A percentile compares a stretch with the other conserved stretches of the same genome.
Conservation (phyloP, 2,113 vertebrate species). For the Morone chrysops region DNA sequence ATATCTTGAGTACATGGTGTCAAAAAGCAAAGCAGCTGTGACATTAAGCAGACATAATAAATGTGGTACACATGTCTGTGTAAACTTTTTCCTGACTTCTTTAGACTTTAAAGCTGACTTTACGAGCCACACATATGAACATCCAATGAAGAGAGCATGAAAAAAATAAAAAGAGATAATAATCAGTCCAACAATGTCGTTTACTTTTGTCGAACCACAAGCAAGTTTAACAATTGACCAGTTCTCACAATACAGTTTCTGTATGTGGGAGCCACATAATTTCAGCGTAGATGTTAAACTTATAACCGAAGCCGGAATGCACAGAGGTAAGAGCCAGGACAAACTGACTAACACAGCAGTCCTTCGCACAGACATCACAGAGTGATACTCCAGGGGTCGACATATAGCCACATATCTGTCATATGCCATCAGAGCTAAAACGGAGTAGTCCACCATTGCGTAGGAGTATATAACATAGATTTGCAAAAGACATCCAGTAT, state of each 20-base stretch:
- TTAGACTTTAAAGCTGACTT: conserved; percentile 34
- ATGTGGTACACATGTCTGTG: conserved; percentile 64
- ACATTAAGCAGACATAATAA: conserved; percentile 52
- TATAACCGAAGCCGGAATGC: too few species aligned
- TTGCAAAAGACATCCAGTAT: conserved; percentile 20
- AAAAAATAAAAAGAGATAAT: conserved; percentile 22
- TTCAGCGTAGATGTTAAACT: conserved; percentile 25
- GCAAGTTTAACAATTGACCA: conserved; percentile 61
- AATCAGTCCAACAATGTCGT: conserved; percentile 32
- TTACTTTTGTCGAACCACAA: conserved; percentile 17
- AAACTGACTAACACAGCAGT: conserved; percentile 22
- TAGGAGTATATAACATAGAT: conserved; percentile 20
- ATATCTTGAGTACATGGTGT: conserved; percentile 51
- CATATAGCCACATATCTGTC: conserved; percentile 61
- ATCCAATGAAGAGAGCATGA: conserved; percentile 43
- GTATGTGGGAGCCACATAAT: conserved; percentile 55
- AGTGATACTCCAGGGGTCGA: conserved; percentile 53
- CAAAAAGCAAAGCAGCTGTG: conserved; percentile 55
- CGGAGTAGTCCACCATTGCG: too few species aligned
- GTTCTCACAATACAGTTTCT: conserved; percentile 70
- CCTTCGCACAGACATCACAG: conserved; percentile 31
- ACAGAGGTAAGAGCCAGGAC: conserved; percentile 39
- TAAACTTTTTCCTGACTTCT: conserved; percentile 53
- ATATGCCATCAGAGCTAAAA: conserved; percentile 20
- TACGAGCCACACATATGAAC: conserved; percentile 49